These are phyloP conservation scores for Sylvia borin DNA, from an alignment of 2,797 vertebrate genomes.

Conservation along the genomic window DNA sequence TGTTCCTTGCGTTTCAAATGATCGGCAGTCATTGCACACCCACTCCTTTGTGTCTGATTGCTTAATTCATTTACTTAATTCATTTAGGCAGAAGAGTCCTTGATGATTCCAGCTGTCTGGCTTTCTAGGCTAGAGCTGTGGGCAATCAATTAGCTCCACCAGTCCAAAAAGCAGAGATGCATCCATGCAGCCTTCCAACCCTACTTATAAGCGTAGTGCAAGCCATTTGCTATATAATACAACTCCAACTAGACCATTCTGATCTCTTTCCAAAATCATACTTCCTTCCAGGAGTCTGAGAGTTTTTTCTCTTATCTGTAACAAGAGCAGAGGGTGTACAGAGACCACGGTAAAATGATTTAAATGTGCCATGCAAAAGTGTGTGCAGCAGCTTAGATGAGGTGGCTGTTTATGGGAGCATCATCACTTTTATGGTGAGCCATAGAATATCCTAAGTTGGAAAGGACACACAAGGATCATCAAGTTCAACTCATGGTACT, in stretches of 20 bases:
- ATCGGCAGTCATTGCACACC: conserved; percentile 21
- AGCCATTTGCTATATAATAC: neutral
- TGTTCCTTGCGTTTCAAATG: conserved; percentile 9
- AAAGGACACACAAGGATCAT: neutral
- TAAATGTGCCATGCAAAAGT: neutral
- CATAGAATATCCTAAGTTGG: neutral
- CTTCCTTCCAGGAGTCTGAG: neutral
- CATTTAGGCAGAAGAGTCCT: conserved; percentile 44
- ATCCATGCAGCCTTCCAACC: neutral
- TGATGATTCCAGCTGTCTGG: conserved; percentile 37
- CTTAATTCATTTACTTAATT: conserved; percentile 58
- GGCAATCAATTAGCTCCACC: conserved; percentile 23
- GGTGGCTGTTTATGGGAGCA: neutral
- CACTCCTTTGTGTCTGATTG: conserved; percentile 46
- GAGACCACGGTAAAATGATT: neutral
- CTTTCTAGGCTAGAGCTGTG: conserved; percentile 24
- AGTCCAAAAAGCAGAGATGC: neutral
- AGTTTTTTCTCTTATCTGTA: neutral
- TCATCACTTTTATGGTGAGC: neutral
- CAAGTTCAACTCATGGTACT: neutral
- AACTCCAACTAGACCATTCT: neutral
- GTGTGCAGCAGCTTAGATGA: neutral
- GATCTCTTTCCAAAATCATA: neutral
- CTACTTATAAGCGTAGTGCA: neutral
- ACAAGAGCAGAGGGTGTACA: neutral